Percentiles rank a stretch among this genome's conserved stretches.
These are phyloP conservation scores for Muscicapa striata DNA, from an alignment of 2,797 vertebrate species.

Conservation along the genomic window DNA sequence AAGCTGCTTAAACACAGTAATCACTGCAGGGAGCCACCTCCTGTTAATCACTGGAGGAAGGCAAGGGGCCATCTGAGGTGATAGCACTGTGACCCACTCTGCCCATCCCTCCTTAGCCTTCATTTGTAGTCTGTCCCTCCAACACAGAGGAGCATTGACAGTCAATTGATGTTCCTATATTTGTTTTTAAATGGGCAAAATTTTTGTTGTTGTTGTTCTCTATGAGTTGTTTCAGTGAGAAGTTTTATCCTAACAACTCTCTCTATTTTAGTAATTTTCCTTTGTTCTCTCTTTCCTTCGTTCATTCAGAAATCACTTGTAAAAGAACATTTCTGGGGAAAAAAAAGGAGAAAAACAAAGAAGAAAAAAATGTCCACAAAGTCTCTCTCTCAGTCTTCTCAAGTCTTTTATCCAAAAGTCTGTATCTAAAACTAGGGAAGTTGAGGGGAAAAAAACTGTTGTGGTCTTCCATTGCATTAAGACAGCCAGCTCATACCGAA, in stretches of 20 bases:
- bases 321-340: neutral
- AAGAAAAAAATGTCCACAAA: neutral
- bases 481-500: neutral
- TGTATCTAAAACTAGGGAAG: neutral
- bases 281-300: neutral
- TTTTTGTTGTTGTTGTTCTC: neutral
- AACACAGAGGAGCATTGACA: neutral
- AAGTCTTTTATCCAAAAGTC: neutral
- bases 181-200: neutral
- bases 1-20: slow-evolving; percentile 56
- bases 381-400: neutral
- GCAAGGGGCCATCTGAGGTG: slow-evolving; percentile 23
- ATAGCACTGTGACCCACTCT: neutral
- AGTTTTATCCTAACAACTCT: neutral
- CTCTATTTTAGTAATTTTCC: neutral
- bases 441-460: neutral
- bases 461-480: neutral
- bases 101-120: neutral
- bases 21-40: slow-evolving; percentile 12
- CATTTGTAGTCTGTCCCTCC: neutral
- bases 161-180: neutral
- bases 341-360: neutral
- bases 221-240: neutral
- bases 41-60: slow-evolving; percentile 12
- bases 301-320: neutral